Percentiles rank a stretch among this genome's conserved stretches.
Evolutionary conservation across 2,113 vertebrate genomes (phyloP).

Genomic region (Erythrocercus mccallii): DNA sequence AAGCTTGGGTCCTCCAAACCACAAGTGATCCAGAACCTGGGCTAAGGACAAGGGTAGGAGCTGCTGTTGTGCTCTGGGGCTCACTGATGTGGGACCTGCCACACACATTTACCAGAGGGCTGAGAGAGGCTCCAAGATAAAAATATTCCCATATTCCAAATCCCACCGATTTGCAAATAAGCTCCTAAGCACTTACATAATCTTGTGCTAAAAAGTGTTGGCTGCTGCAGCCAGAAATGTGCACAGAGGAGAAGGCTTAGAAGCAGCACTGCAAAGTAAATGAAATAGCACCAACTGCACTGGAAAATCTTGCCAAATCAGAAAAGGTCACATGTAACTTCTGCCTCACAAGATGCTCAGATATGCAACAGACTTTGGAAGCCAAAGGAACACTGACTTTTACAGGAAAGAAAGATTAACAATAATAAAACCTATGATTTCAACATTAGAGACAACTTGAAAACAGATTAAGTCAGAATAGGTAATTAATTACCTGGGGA

Average conservation of each 20-base stretch:
- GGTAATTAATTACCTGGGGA: neutral
- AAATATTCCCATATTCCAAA: neutral
- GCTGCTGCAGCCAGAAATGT: conserved; percentile 26
- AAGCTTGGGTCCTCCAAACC: neutral
- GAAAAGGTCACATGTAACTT: neutral
- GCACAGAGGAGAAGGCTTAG: neutral
- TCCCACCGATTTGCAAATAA: neutral
- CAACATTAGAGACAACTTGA: neutral
- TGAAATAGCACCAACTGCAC: conserved; percentile 21
- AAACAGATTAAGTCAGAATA: neutral
- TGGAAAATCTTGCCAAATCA: neutral
- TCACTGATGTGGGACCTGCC: neutral
- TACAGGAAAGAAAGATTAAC: neutral
- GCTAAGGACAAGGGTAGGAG: neutral
- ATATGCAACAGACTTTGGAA: neutral
- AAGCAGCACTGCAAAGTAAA: neutral
- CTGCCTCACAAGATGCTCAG: neutral
- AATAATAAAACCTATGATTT: neutral
- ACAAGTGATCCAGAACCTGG: neutral
- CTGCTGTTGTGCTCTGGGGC: neutral
- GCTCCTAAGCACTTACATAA: conserved; percentile 43
- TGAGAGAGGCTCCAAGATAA: neutral
- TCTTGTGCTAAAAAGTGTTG: conserved; percentile 34
- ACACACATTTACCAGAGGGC: neutral
- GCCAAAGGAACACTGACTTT: neutral